phyloP scores from a whole-genome alignment of 2,113 vertebrate species.

The Poicephalus meyeri region DNA sequence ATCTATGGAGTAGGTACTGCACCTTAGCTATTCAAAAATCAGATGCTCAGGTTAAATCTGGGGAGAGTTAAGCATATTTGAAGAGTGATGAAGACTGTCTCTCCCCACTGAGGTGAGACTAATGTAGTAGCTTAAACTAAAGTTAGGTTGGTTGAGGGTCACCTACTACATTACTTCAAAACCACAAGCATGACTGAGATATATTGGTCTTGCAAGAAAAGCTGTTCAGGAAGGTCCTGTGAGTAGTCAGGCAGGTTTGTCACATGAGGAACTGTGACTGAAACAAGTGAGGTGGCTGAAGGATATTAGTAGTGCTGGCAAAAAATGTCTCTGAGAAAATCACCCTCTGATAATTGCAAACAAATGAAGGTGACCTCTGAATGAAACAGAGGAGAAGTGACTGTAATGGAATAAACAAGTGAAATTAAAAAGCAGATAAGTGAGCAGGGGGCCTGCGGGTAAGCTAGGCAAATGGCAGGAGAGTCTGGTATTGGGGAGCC shows the following conservation, averaged over 20 bases:
- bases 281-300: background rate
- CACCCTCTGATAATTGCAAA: background rate
- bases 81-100: background rate
- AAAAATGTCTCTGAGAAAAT: background rate
- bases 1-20: background rate
- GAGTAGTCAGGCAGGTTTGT: background rate
- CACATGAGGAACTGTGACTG: background rate
- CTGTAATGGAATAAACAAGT: background rate
- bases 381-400: background rate
- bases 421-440: background rate
- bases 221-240: background rate
- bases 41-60: background rate
- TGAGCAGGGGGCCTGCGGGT: background rate
- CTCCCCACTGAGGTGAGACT: background rate
- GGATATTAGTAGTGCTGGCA: background rate
- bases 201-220: background rate
- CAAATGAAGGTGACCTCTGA: background rate
- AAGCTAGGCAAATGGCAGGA: background rate
- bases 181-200: background rate
- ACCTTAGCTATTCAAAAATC: background rate
- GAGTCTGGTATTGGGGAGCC: background rate
- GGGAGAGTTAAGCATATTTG: background rate
- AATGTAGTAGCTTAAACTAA: background rate
- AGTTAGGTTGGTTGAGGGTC: background rate
- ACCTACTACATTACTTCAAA: background rate